Conservation (phyloP, 1,140 invertebrate genomes). For the Pseudomyrmex cubaensis region DNA sequence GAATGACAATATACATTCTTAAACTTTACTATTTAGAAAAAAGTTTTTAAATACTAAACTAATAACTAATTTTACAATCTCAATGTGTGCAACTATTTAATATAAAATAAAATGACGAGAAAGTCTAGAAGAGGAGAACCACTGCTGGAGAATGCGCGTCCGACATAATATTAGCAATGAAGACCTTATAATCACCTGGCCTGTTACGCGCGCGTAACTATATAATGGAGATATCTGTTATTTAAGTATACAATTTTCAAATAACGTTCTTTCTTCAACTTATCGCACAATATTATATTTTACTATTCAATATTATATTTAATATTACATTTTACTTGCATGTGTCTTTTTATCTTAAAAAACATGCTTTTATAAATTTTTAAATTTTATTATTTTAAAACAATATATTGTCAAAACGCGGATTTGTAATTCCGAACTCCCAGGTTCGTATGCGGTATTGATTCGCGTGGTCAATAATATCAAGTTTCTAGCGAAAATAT, state of each 20-base stretch:
- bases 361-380: background rate
- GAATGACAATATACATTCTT: background rate
- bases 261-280: background rate
- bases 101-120: background rate
- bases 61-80: too few species aligned
- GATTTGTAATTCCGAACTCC: background rate
- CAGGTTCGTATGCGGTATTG: slow-evolving; percentile 24
- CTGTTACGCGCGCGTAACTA: slow-evolving; percentile 35
- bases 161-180: slow-evolving; percentile 66
- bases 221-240: slow-evolving; percentile 49
- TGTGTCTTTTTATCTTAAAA: background rate
- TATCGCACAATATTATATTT: too few species aligned
- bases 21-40: background rate
- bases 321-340: background rate
- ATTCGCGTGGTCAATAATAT: slow-evolving; percentile 63
- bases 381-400: too few species aligned
- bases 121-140: slow-evolving; percentile 46
- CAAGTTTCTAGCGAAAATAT: slow-evolving; percentile 56
- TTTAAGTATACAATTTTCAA: background rate
- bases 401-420: background rate
- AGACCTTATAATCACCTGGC: slow-evolving; percentile 66
- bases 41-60: background rate
- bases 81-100: too few species aligned
- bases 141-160: slow-evolving; percentile 63
- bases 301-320: too few species aligned